Percentiles rank a stretch among this genome's conserved stretches.
Conservation (phyloP, 2,113 vertebrate genomes). For the Ranitomeya variabilis region DNA sequence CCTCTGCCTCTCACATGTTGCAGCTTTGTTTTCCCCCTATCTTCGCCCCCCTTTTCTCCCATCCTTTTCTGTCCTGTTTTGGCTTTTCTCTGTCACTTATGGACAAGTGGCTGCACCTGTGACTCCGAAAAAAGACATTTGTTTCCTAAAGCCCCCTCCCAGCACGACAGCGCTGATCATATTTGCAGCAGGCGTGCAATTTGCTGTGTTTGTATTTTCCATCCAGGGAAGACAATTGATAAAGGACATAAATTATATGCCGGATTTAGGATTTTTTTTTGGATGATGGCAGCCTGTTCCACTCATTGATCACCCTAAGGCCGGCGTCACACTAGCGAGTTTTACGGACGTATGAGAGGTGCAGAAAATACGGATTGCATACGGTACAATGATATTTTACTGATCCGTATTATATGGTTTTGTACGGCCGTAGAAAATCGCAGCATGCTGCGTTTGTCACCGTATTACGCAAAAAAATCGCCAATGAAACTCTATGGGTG, state of each 20-base stretch:
- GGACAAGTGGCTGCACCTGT: slow-evolving; percentile 56
- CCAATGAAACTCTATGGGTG: no score
- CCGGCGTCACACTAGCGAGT: no score
- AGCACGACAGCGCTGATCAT: slow-evolving; percentile 13
- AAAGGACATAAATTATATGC: slow-evolving; percentile 14
- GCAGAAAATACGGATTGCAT: no score
- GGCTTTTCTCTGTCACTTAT: slow-evolving; percentile 46
- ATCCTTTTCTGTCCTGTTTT: slow-evolving; percentile 40
- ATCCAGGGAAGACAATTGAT: neutral
- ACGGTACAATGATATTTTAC: no score
- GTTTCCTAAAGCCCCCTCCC: slow-evolving; percentile 11
- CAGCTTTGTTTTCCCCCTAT: slow-evolving; percentile 25
- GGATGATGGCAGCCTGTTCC: neutral
- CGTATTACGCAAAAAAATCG: no score
- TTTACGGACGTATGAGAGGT: no score
- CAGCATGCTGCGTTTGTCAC: no score
- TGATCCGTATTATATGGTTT: no score
- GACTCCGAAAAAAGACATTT: slow-evolving; percentile 33
- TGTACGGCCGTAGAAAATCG: no score
- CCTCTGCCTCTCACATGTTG: slow-evolving; percentile 34
- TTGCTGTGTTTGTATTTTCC: slow-evolving; percentile 16
- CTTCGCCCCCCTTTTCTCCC: neutral
- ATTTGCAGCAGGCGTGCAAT: slow-evolving; percentile 20
- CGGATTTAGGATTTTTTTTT: neutral
- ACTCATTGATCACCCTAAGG: neutral